Evolutionary conservation across 2,888 invertebrate genomes (phyloP).

Genomic region (Geophilus truncorum): DNA sequence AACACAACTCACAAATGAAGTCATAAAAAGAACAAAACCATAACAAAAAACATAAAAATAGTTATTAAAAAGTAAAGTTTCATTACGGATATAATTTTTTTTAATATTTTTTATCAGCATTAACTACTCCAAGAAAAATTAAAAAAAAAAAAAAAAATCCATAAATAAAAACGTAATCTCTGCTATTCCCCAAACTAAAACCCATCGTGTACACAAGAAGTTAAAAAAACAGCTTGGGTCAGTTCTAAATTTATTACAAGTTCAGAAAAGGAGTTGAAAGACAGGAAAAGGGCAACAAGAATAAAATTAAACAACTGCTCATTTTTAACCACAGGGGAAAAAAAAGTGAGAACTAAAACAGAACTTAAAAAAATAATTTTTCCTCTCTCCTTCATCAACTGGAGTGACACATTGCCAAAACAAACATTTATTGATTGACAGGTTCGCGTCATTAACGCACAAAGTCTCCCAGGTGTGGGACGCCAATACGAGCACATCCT

Average conservation of each 20-base stretch:
- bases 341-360: background rate
- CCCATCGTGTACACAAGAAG: background rate
- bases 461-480: constrained; percentile 12
- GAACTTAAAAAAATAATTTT: background rate
- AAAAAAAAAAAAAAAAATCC: constrained; percentile 11
- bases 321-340: background rate
- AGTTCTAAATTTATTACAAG: constrained; percentile 27
- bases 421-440: constrained; percentile 20
- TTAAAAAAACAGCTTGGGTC: background rate
- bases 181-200: background rate
- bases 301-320: constrained; percentile 17
- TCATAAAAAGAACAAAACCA: constrained; percentile 27
- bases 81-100: constrained; percentile 22
- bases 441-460: constrained; percentile 6
- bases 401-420: constrained; percentile 13
- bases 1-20: constrained; percentile 27
- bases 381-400: background rate
- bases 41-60: constrained; percentile 25
- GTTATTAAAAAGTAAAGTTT: constrained; percentile 24
- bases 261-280: constrained; percentile 23
- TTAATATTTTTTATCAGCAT: background rate
- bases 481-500: constrained; percentile 19
- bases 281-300: background rate
- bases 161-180: constrained; percentile 3
- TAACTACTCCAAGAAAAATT: background rate